Base-by-base conservation (phyloP, 2,888 invertebrate genomes). In the Physocephala rufipes region DNA sequence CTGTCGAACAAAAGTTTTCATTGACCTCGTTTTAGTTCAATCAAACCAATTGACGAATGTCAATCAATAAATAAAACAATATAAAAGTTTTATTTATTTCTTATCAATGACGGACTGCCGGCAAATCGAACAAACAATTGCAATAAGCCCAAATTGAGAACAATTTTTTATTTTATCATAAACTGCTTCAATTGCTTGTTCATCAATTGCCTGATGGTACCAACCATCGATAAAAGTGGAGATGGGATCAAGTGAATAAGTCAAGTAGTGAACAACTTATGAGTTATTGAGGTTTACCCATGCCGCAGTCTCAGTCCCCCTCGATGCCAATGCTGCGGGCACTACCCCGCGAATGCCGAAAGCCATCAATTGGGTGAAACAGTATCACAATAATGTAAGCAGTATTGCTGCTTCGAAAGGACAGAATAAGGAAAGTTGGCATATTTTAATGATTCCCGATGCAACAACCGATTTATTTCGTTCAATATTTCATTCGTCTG, bases 221-320 rank as follows among this genome's bases (percentile, higher is more conserved):
- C 12, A 28, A 9, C 28, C 15, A 58, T 36, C 5, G 9, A 36
- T 36, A 9, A 36, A 7, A 9, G 9, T 36, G 36, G 36, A 36
- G 36, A 58, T 58, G 58, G 58, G 28, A 58, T 58, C 58, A 58
- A 58, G 1, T 58, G 58, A 58, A 58, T 28, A 26, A 58, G 58
- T 58, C 24, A 28, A 58, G 24, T 58, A 16, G n/a, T n/a, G n/a
- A n/a, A n/a, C n/a, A 58, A 24, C 26, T 26, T 15, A 58, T 62
- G 62, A 36, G n/a, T 61, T 36, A 9, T 61, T 61, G 3, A 16
- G 59, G 12, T 9, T 58, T n/a, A n/a, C n/a, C n/a, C n/a, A n/a
- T n/a, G n/a, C n/a, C n/a, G n/a, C n/a, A n/a, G n/a, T n/a, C n/a
- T n/a, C n/a, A n/a, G n/a, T n/a, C n/a, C n/a, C n/a, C n/a, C n/a